Conservation (phyloP, 2,797 vertebrate genomes). For the Pogoniulus pusillus region DNA sequence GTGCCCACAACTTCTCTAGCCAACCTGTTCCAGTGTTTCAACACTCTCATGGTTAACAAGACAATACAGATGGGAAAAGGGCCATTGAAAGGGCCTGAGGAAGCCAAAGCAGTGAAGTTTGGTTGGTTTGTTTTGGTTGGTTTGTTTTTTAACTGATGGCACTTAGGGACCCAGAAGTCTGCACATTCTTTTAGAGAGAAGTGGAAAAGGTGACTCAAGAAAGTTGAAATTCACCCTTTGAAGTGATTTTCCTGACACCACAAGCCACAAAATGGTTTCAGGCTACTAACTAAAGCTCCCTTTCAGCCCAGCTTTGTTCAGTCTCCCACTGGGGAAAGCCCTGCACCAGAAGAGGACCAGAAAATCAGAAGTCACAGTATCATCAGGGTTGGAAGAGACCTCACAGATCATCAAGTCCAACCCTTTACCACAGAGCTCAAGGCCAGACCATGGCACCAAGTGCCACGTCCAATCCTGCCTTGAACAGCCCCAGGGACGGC, state of each 20-base stretch:
- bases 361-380: neutral
- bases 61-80: neutral
- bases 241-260: neutral
- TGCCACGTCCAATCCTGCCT: no score
- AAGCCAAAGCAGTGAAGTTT: accelerated
- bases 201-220: neutral
- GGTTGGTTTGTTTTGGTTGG: neutral
- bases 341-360: neutral
- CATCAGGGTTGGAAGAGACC: no score
- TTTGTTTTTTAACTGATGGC: accelerated
- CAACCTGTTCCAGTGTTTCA: no score
- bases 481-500: no score
- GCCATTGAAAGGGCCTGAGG: accelerated
- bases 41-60: no score
- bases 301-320: neutral
- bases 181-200: neutral
- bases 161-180: neutral
- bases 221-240: neutral
- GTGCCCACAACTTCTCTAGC: no score
- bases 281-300: neutral
- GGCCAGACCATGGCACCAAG: no score
- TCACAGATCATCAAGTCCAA: no score
- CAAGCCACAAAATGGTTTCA: neutral
- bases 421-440: no score
- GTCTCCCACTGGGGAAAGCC: accelerated